phyloP scores from a whole-genome alignment of 2,797 vertebrate genomes.

The Hydrophis major region DNA sequence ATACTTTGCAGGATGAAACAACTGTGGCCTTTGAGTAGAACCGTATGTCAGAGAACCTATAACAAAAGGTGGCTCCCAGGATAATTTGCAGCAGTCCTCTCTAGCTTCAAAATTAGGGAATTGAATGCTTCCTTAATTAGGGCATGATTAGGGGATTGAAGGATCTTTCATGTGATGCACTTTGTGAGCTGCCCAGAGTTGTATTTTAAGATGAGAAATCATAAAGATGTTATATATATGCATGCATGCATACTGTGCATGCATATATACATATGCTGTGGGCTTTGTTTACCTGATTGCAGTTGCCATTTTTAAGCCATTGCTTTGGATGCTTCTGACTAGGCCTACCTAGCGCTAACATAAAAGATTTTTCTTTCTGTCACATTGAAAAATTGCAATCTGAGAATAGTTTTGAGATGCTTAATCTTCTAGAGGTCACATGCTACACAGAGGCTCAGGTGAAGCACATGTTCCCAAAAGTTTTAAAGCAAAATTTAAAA shows the following conservation, averaged over 20 bases:
- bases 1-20: not conserved
- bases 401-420: not conserved
- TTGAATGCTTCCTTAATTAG: not conserved
- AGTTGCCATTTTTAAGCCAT: not conserved
- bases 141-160: not conserved
- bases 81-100: not conserved
- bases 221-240: not conserved
- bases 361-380: not conserved
- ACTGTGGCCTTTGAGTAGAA: not conserved
- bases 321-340: not conserved
- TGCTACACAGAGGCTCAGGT: not conserved
- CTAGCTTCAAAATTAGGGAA: not conserved
- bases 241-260: not conserved
- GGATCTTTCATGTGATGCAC: not conserved
- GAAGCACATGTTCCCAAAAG: not conserved
- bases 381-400: not conserved
- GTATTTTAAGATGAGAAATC: not conserved
- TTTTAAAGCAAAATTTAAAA: not conserved
- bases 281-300: not conserved
- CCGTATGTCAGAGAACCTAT: not conserved
- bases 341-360: not conserved
- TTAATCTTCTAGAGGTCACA: not conserved
- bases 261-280: not conserved
- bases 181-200: not conserved
- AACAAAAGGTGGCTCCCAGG: not conserved